These are phyloP conservation scores for Sialia sialis DNA, from an alignment of 2,113 vertebrate genomes.

Conservation along the genomic window DNA sequence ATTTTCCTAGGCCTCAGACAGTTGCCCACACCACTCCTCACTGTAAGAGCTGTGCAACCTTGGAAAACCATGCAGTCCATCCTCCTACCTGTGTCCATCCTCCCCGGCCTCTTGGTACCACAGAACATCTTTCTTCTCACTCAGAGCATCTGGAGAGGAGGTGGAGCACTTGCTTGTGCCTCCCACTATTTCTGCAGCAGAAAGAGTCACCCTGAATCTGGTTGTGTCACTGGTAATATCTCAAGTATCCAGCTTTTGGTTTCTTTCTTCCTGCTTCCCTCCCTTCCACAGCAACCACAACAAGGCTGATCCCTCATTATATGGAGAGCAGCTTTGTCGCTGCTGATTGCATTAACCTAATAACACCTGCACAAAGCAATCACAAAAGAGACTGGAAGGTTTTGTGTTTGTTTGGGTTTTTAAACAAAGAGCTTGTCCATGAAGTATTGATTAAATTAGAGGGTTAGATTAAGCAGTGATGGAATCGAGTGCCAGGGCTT, in stretches of 20 bases:
- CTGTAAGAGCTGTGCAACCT: rapidly evolving
- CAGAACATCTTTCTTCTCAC: rapidly evolving
- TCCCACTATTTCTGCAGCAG: not conserved
- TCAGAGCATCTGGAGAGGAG: not conserved
- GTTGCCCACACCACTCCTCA: too few species aligned
- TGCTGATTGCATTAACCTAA: slow-evolving; percentile 29
- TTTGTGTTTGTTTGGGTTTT: slow-evolving; percentile 30
- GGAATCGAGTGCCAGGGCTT: not conserved
- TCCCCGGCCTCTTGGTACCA: rapidly evolving
- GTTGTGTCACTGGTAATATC: not conserved
- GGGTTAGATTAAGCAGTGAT: slow-evolving; percentile 25
- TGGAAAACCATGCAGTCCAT: rapidly evolving
- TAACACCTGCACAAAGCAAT: slow-evolving; percentile 11
- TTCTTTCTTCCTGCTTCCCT: not conserved
- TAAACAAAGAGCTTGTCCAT: not conserved
- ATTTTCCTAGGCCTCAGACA: too few species aligned
- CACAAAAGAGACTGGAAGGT: not conserved
- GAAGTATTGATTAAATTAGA: slow-evolving; percentile 42
- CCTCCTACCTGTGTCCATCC: not conserved
- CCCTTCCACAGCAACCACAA: not conserved
- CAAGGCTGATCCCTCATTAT: not conserved
- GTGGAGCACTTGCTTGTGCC: not conserved
- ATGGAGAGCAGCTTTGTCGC: not conserved
- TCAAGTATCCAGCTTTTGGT: not conserved
- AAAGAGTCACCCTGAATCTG: not conserved